Conservation (phyloP, 2,113 vertebrate genomes). For the Ictidomys tridecemlineatus region DNA sequence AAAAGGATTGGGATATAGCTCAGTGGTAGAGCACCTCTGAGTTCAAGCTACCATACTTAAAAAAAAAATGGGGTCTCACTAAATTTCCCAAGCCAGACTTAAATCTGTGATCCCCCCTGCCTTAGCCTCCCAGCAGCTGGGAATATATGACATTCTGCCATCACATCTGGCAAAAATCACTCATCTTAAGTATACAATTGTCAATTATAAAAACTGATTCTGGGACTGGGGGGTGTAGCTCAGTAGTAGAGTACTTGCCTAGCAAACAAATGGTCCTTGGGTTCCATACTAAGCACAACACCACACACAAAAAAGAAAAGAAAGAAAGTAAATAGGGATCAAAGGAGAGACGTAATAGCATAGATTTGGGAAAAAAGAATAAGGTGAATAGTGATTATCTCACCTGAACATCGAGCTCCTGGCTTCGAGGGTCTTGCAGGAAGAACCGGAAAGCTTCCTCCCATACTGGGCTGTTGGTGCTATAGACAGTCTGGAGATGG, state of each 20-base stretch:
- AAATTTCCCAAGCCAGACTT: no score
- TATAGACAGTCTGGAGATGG: conserved; percentile 88
- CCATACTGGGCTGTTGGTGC: conserved; percentile 91
- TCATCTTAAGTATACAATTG: conserved; percentile 48
- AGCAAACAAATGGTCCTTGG: neutral
- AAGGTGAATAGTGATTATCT: neutral
- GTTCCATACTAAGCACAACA: neutral
- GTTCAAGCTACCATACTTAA: no score
- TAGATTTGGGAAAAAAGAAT: neutral
- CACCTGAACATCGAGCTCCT: conserved; percentile 94
- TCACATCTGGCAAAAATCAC: neutral
- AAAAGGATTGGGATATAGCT: no score
- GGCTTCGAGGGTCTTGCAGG: conserved; percentile 92
- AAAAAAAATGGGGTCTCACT: no score
- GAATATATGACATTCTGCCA: no score
- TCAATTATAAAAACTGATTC: conserved; percentile 16
- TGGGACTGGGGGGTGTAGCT: neutral
- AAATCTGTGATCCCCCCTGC: no score
- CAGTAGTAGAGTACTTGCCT: neutral
- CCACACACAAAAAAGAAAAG: neutral
- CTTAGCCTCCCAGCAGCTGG: no score
- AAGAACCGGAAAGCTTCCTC: conserved; percentile 96
- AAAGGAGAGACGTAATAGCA: neutral
- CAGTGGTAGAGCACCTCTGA: no score
- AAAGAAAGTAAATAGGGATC: neutral